Evolutionary conservation across 1,140 invertebrate species (phyloP).

Genomic region (Orius laevigatus): DNA sequence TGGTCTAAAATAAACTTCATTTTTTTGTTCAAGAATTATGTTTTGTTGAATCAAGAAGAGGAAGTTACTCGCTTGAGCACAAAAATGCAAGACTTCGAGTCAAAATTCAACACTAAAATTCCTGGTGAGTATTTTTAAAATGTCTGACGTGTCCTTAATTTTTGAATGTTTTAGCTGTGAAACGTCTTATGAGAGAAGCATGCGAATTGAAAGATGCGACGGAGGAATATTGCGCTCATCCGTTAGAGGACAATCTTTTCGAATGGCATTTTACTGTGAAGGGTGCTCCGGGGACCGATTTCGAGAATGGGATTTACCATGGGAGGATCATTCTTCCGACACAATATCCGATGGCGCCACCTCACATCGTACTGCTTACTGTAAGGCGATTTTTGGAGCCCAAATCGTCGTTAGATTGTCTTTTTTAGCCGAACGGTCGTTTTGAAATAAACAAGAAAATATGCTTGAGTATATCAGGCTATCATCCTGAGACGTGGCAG

Average conservation of each 20-base stretch:
- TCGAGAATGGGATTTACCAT: slow-evolving; percentile 81
- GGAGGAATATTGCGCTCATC: slow-evolving; percentile 79
- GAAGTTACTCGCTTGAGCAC: not conserved
- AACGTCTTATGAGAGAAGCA: slow-evolving; percentile 85
- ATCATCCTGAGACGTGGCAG: slow-evolving; percentile 95
- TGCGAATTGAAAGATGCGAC: slow-evolving; percentile 68
- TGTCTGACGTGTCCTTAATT: not conserved
- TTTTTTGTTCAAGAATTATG: not conserved
- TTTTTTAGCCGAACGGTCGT: slow-evolving; percentile 72
- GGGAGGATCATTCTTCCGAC: slow-evolving; percentile 76
- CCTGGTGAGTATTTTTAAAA: not conserved
- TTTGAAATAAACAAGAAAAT: slow-evolving; percentile 93
- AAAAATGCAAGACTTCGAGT: not conserved
- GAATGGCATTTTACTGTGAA: slow-evolving; percentile 96
- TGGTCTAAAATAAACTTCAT: too few relatives aligned
- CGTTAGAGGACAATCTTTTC: slow-evolving; percentile 89
- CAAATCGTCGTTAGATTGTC: too few relatives aligned
- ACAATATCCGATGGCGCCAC: slow-evolving; percentile 97
- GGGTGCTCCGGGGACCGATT: slow-evolving; percentile 73
- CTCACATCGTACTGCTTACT: slow-evolving; percentile 84
- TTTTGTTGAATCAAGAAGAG: not conserved
- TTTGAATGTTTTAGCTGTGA: slow-evolving; percentile 51
- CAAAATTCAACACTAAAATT: not conserved
- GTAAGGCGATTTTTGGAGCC: slow-evolving; percentile 32
- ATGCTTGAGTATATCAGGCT: slow-evolving; percentile 90